phyloP scores from a whole-genome alignment of 2,797 vertebrate species.

The Lagorchestes hirsutus region DNA sequence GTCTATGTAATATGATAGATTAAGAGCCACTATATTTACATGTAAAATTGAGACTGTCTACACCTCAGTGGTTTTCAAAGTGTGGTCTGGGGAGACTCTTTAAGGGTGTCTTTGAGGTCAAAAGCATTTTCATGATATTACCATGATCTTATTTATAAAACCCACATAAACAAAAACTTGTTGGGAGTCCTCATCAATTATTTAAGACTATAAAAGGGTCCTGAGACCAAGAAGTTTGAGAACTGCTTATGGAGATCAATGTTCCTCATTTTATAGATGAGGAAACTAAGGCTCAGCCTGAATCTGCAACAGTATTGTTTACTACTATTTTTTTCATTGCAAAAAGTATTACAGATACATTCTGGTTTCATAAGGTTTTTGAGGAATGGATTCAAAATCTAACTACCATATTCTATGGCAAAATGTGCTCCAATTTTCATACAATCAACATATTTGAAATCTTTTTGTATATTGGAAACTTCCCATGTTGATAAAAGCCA shows the following conservation, averaged over 20 bases:
- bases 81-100: background rate
- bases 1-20: background rate
- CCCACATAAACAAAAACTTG: background rate
- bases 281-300: background rate
- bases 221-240: background rate
- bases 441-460: constrained; percentile 21
- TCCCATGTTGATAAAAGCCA: constrained; percentile 15
- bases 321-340: background rate
- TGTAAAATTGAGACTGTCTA: background rate
- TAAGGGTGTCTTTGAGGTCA: background rate
- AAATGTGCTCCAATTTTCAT: constrained; percentile 37
- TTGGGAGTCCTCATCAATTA: background rate
- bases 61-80: background rate
- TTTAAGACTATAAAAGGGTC: background rate
- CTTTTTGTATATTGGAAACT: constrained; percentile 8
- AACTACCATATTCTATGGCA: constrained; percentile 23
- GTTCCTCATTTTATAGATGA: background rate
- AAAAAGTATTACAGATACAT: background rate
- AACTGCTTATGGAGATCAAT: background rate
- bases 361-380: constrained; percentile 1
- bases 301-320: background rate
- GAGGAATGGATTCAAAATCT: constrained; percentile 21
- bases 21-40: background rate
- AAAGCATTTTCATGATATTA: background rate
- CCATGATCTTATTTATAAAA: background rate